Evolutionary conservation across 92 coral and sea anemone genomes (phyloP), one percentile per base, ranked within the genome.

Genomic region (Pocillopora meandrina): DNA sequence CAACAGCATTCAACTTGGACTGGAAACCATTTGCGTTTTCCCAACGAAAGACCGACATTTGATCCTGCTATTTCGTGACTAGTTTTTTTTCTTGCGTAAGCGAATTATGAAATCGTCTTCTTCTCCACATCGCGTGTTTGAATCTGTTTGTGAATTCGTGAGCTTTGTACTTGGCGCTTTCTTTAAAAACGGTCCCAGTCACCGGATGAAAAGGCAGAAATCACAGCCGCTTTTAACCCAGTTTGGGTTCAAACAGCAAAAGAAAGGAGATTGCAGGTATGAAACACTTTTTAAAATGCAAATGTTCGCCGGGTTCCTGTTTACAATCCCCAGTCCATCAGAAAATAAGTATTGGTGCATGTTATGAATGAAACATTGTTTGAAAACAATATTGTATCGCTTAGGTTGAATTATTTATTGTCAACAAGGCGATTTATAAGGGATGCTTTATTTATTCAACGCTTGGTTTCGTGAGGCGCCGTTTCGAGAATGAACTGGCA

Each of bases 201-300:
- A 74, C 78, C 49, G 56, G 78, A 55, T 74, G 78, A 74, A 74
- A 74, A 74, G 78, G 74, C 74, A 71, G 21, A 34, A 71, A 71
- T 71, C 74, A 55, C 78, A 74, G 78, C 63, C 58, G 42, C 78
- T 52, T 74, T 74, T 74, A 74, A 55, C 64, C 78, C 78, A 74
- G 78, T 74, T 74, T 74, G 78, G 63, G 78, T 74, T 74, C 64
- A 74, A 74, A 52, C 63, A 55, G 34, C 78, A 74, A 74, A n/a
- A 71, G 74, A 71, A 74, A 74, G 63, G 78, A 74, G 78, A 74
- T 74, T 56, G 64, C 78, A 74, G 78, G 61, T 74, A 74, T 74
- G 78, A 14, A 23, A 68, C 47, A 71, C 14, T 36, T 71, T 55
- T 62, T n/a, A 74, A 74, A 74, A 74, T 74, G 63, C 78, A 74